Conservation (phyloP, 2,797 vertebrate genomes). For the Rhincodon typus region DNA sequence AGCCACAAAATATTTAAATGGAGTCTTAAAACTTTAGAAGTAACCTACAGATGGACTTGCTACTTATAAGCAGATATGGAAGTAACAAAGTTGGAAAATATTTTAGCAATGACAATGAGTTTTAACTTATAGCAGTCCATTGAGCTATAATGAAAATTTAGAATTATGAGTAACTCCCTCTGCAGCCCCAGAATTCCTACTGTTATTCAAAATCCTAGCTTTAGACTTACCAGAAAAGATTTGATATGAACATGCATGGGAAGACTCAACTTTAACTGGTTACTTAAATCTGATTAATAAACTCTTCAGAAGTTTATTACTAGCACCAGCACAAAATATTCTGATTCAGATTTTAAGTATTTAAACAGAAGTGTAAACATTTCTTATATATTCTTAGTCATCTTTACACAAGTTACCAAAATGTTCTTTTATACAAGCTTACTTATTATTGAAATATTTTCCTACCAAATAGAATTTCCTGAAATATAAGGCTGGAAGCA, state of each 20-base stretch:
- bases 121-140: neutral
- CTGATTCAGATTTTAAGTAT: neutral
- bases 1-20: neutral
- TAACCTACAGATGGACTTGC: neutral
- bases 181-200: neutral
- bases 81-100: neutral
- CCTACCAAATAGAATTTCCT: neutral
- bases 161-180: neutral
- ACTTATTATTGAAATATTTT: neutral
- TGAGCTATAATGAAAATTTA: neutral
- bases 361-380: neutral
- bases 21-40: neutral
- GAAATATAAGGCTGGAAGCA: neutral
- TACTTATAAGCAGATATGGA: neutral
- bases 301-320: neutral
- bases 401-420: constrained; percentile 4
- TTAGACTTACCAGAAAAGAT: neutral
- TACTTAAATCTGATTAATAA: neutral
- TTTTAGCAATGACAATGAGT: neutral
- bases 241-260: neutral
- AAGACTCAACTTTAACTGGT: neutral
- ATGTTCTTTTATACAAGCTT: neutral
- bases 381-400: neutral
- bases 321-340: neutral
- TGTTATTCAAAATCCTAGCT: neutral